Percentiles rank a stretch among this genome's conserved stretches.
Conservation (phyloP, 2,797 vertebrate species). For the Xerus rutilus region DNA sequence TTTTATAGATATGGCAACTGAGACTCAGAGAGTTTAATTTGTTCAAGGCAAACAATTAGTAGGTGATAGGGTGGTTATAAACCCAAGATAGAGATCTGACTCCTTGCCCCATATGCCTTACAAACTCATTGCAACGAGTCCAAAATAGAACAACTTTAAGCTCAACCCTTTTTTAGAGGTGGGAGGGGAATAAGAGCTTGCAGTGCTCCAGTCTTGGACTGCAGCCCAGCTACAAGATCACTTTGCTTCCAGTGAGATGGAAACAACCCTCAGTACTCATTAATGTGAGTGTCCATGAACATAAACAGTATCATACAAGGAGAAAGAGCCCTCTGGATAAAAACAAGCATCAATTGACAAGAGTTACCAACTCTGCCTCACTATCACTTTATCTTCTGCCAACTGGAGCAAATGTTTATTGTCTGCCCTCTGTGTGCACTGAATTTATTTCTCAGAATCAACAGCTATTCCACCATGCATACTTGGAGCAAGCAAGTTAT, state of each 20-base stretch:
- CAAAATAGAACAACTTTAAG: background rate
- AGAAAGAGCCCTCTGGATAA: constrained; percentile 2
- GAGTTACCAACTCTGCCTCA: background rate
- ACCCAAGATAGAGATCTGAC: background rate
- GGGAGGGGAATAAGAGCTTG: background rate
- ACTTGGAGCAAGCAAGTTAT: background rate
- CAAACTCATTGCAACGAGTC: background rate
- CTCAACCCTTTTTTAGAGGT: background rate
- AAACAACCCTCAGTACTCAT: background rate
- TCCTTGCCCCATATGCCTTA: background rate
- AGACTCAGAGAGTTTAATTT: constrained; percentile 24
- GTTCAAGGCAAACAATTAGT: background rate
- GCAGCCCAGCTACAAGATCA: background rate
- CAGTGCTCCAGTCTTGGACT: background rate
- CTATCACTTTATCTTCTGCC: background rate
- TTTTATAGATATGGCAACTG: background rate
- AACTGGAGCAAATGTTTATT: constrained; percentile 30
- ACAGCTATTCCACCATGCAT: background rate
- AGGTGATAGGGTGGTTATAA: background rate
- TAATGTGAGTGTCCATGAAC: background rate
- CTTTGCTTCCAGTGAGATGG: background rate
- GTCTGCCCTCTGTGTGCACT: background rate
- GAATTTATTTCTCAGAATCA: constrained; percentile 47
- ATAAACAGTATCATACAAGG: background rate
- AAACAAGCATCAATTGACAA: background rate